A percentile compares a stretch with the other conserved stretches of the same genome.
Evolutionary conservation across 2,113 vertebrate genomes (phyloP).

Genomic region (Cebus imitator): DNA sequence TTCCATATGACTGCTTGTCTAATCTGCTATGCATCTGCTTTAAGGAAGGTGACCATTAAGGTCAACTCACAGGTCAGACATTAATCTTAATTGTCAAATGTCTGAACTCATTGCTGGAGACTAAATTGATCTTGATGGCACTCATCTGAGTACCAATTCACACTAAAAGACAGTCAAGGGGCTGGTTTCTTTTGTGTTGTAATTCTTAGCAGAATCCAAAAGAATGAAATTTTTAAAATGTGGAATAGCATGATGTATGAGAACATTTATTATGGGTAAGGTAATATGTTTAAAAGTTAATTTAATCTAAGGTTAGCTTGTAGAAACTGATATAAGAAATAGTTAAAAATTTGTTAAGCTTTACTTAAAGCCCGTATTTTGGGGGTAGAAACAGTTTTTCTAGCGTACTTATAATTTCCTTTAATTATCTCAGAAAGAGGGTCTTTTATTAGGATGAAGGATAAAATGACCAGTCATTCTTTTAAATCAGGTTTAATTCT

Average conservation of each 20-base stretch:
- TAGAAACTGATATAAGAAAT: not conserved
- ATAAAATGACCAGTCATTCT: not conserved
- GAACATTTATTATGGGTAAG: not conserved
- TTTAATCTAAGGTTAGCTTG: not conserved
- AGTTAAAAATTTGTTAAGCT: slow-evolving; percentile 29
- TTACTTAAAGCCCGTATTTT: slow-evolving; percentile 30
- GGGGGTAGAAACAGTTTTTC: not conserved
- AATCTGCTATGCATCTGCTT: not conserved
- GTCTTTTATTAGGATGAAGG: not conserved
- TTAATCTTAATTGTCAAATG: not conserved
- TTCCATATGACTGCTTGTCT: not conserved
- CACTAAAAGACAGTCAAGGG: not conserved
- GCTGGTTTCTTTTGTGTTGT: not conserved
- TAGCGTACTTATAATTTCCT: not conserved
- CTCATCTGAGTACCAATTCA: not conserved
- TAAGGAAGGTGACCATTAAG: not conserved
- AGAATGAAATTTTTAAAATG: not conserved
- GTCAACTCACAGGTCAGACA: not conserved
- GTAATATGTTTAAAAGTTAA: not conserved
- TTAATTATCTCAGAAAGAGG: slow-evolving; percentile 15
- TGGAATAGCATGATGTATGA: not conserved
- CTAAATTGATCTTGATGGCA: not conserved
- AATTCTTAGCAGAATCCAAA: not conserved
- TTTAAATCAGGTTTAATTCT: slow-evolving; percentile 17
- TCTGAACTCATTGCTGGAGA: not conserved